Percentiles rank a stretch among this genome's conserved stretches.
Evolutionary conservation across 2,888 invertebrate species (phyloP).

Genomic region (Muschampia plurimacula): DNA sequence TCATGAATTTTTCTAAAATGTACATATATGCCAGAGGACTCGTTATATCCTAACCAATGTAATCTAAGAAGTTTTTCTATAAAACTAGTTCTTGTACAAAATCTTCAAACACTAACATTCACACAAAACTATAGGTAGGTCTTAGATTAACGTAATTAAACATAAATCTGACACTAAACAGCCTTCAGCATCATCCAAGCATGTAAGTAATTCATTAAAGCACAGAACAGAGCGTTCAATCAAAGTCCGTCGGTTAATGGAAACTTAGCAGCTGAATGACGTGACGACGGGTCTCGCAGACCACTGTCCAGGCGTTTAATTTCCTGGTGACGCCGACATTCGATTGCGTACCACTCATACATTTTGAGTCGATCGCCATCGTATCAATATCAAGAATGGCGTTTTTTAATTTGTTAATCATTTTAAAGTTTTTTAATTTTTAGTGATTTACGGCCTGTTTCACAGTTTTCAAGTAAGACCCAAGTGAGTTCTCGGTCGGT

Average conservation of each 20-base stretch:
- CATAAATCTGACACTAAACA: neutral
- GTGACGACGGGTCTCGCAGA: slow-evolving; percentile 59
- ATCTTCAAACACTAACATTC: too few relatives aligned
- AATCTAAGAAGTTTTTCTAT: too few relatives aligned
- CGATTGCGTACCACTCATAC: slow-evolving; percentile 43
- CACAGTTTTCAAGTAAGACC: neutral
- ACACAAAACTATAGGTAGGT: neutral
- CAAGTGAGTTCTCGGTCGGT: too few relatives aligned
- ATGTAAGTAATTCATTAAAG: slow-evolving; percentile 14
- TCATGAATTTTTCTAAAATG: too few relatives aligned
- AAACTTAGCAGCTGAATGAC: slow-evolving; percentile 64
- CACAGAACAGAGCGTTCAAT: slow-evolving; percentile 29
- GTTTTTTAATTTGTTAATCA: neutral
- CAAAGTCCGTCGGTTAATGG: slow-evolving; percentile 59
- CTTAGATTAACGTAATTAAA: neutral
- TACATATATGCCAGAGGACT: too few relatives aligned
- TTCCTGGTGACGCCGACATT: slow-evolving; percentile 58
- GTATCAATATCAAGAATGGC: neutral
- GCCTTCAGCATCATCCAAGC: neutral
- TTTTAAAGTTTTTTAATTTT: neutral
- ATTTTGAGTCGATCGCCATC: slow-evolving; percentile 21
- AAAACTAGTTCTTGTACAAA: too few relatives aligned
- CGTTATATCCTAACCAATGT: too few relatives aligned
- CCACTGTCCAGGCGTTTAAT: slow-evolving; percentile 66
- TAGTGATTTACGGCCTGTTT: too few relatives aligned